Evolutionary conservation across 2,888 invertebrate species (phyloP).

Genomic region (Hartigia nigra): DNA sequence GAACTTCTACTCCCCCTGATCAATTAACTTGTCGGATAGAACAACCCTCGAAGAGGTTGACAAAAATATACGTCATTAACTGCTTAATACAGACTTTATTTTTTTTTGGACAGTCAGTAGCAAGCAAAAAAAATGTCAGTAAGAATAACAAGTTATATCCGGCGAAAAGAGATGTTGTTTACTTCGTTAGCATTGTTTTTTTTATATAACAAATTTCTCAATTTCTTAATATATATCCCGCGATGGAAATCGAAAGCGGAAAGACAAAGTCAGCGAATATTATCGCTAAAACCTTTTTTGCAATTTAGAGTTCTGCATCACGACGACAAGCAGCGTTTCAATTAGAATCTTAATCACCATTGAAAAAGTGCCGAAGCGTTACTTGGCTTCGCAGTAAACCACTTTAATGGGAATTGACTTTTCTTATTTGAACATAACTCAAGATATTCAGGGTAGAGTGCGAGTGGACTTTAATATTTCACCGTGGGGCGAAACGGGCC

Average conservation of each 20-base stretch:
- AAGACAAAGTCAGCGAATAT: background rate
- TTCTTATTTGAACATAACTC: constrained; percentile 20
- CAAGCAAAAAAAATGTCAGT: background rate
- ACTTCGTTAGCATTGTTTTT: background rate
- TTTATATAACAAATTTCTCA: background rate
- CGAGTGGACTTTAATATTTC: constrained; percentile 1
- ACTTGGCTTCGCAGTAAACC: constrained; percentile 2
- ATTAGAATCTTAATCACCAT: constrained; percentile 19
- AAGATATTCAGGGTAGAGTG: background rate
- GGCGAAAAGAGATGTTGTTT: background rate
- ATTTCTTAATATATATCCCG: background rate
- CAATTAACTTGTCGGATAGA: constrained; percentile 5
- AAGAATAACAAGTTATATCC: background rate
- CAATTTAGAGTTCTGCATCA: background rate
- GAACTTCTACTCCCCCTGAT: background rate
- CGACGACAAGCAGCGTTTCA: constrained; percentile 2
- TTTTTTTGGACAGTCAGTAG: background rate
- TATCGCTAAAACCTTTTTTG: background rate
- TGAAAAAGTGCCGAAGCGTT: constrained; percentile 9
- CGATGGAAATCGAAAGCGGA: background rate
- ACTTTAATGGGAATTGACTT: constrained; percentile 21
- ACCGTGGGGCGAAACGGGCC: background rate
- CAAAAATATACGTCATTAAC: background rate
- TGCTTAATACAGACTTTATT: background rate
- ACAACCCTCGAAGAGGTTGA: background rate